Base-by-base conservation (phyloP, 1,140 invertebrate species). In the Aphelinus atriplicis region DNA sequence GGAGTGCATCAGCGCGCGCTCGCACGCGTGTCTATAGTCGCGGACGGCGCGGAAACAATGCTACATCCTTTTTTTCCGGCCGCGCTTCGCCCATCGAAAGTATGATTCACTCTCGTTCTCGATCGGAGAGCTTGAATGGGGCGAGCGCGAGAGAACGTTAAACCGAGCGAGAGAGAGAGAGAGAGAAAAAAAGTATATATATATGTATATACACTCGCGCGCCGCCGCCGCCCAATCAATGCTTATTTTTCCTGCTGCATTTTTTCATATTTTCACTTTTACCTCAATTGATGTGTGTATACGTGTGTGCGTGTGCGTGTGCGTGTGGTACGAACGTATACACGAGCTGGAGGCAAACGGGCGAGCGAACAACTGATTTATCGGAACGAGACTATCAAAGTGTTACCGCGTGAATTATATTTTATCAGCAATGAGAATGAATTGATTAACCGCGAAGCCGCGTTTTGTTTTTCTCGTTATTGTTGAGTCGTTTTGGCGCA, bases 51-150 rank as follows among this genome's bases (percentile, higher is more conserved):
- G 70, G 75, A 78, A 78, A 78, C 77, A 78, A 78, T 78, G 65
- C 73, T 67, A 78, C 77, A 75, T 79, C 66, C 63, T 80, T 79
- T 71, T 75, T 75, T 74, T 69, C 10, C n/a, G 10, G 47, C 46
- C 48, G n/a, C 57, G 73, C 66, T 71, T 72, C 76, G 78, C 68
- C 60, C 81, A 83, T 74, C 77, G 81, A 83, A 81, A 83, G 78
- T 80, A 73, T 75, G 61, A 81, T 83, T 80, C 84, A 83, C 83
- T 85, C 79, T 85, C 83, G 77, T 79, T 84, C 78, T 83, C 81
- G 78, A 79, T 82, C 73, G 77, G 77, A 66, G 26, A 63, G 70
- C 61, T 75, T 71, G 58, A 69, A 65, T 60, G 65, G 65, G 55
- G 7, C 26, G 26, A 26, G 26, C 26, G 26, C 26, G 26, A 26